Evolutionary conservation across 2,888 invertebrate genomes (phyloP), one percentile per base, ranked within the genome.

Genomic region (Erebia epiphron): DNA sequence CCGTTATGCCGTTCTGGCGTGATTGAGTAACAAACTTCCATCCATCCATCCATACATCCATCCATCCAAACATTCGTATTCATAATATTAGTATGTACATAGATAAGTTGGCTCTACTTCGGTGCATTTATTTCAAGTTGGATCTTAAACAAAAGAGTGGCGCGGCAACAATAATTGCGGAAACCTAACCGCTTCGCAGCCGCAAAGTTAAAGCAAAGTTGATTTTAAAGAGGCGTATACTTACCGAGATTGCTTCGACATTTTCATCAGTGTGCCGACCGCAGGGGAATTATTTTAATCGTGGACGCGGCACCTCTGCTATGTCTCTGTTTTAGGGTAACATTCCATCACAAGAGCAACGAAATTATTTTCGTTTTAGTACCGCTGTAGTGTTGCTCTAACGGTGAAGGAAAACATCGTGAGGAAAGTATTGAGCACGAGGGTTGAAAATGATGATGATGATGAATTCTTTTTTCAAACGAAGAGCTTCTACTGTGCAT

Each of bases 201-300:
- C 86, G 81, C 87, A 84, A 76, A 83, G 82, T 82, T 82, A 83
- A 82, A 83, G 78, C 81, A 82, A 85, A 81, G 78, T 91, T 90
- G 90, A 89, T 90, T 90, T 90, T 89, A 89, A 90, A 88, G 85
- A 87, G 90, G 83, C 85, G 85, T 90, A 90, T 88, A 89, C 89
- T 89, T 89, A 86, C 80, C 68, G 77, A 88, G 89, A 91, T 91
- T 91, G 83, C 87, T 81, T 86, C 85, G 87, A 86, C 87, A 86
- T 89, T 90, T 90, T 89, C 90, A 91, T 91, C 90, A 89, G 82
- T 77, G 82, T 74, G 75, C 81, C 79, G 82, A 91, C 91, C 91
- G 88, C 90, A 91, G 79, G 79, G 78, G 81, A 84, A 91, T 90
- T 90, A 91, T 90, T 90, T 90, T 91, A 91, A 91, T 91, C 85